A percentile compares a stretch with the other conserved stretches of the same genome.
Evolutionary conservation across 2,797 vertebrate species (phyloP).

Genomic region (Onychomys torridus): DNA sequence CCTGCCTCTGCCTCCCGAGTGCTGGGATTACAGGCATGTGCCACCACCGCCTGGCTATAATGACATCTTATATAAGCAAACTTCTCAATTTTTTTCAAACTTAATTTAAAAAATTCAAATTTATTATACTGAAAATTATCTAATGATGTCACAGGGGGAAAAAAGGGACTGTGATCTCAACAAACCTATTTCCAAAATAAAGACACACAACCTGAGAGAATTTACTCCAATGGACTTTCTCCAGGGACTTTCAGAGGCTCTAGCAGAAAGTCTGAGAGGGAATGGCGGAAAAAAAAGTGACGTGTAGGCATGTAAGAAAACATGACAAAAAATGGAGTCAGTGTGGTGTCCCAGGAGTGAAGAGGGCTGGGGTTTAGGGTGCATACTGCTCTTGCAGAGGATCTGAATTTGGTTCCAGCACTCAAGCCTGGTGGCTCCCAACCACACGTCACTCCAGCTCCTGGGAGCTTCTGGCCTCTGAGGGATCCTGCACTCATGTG

Average conservation of each 20-base stretch:
- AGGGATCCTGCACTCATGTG: neutral
- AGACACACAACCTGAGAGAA: constrained; percentile 9
- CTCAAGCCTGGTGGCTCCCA: neutral
- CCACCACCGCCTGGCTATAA: neutral
- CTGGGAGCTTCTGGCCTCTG: neutral
- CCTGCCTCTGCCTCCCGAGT: no score
- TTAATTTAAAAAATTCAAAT: neutral
- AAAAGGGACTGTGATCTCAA: neutral
- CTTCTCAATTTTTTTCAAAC: neutral
- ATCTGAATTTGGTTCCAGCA: no score
- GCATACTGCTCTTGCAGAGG: neutral
- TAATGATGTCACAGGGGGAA: neutral
- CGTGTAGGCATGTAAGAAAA: neutral
- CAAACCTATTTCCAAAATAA: neutral
- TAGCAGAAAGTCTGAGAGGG: neutral
- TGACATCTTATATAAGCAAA: neutral
- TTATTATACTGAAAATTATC: neutral
- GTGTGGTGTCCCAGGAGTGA: neutral
- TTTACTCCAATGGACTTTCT: neutral
- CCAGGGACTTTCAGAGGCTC: neutral
- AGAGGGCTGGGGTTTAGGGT: neutral
- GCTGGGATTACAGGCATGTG: no score
- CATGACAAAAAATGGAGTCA: neutral
- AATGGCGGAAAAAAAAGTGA: neutral
- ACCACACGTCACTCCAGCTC: neutral